These are phyloP conservation scores for Astropecten irregularis DNA, from an alignment of 53 echinoderm and acorn worm genomes.

Conservation along the genomic window DNA sequence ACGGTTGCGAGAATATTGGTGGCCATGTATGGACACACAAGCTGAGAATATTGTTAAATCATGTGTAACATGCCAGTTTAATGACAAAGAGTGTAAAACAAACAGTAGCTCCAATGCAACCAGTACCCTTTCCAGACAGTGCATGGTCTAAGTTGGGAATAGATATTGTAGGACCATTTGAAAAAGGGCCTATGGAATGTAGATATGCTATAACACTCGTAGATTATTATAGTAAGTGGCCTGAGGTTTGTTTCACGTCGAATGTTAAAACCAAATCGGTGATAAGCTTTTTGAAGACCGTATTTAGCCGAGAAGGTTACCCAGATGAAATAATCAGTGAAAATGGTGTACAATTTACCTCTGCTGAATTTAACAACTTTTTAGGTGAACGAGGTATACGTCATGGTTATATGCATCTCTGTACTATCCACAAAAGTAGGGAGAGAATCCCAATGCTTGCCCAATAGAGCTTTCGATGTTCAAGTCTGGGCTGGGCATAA, in stretches of 20 bases:
- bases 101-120: constrained; percentile 17
- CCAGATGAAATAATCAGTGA: constrained; percentile 45
- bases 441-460: too few relatives aligned
- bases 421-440: constrained; percentile 38
- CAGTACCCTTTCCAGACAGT: constrained; percentile 6
- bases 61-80: constrained; percentile 28
- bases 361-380: not conserved
- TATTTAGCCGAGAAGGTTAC: constrained; percentile 34
- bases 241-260: constrained; percentile 24
- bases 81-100: constrained; percentile 35
- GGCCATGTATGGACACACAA: constrained; percentile 66
- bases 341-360: constrained; percentile 41
- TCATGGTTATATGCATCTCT: constrained; percentile 7
- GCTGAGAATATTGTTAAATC: constrained; percentile 12
- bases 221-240: constrained; percentile 50
- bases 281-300: constrained; percentile 8
- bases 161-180: constrained; percentile 43
- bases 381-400: not conserved
- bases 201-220: constrained; percentile 32
- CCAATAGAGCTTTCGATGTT: too few relatives aligned
- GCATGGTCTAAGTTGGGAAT: constrained; percentile 42
- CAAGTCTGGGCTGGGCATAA: too few relatives aligned
- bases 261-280: constrained; percentile 7
- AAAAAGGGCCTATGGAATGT: constrained; percentile 22
- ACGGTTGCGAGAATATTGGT: constrained; percentile 62